Evolutionary conservation across 2,113 vertebrate species (phyloP), one percentile per base, ranked within the genome.

Genomic region (Blennius ocellaris): DNA sequence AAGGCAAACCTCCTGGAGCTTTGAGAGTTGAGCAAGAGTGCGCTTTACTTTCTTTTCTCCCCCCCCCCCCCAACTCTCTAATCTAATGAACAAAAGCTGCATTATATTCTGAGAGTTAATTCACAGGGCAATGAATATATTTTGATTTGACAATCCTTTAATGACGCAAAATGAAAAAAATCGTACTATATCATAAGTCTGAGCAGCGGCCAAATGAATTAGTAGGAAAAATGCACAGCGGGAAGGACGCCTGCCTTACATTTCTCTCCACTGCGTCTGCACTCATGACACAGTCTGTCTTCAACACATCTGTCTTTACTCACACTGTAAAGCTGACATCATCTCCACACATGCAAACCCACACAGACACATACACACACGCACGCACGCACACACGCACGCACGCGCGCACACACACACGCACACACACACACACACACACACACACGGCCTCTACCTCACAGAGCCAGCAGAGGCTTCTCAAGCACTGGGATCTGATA

Each of bases 271-370:
- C 56, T 67, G 50, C 67, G 55, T 84, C 77, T 40, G 8, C 38
- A 40, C 52, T 75, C 40, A 66, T 79, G 68, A 78, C 78, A 30
- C 21, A 66, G 41, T 66, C 72, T 67, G 75, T 79, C 73, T 66
- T 82, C 69, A 58, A 56, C 79, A 90, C 89, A 89, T 90, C 87
- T 92, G 87, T 85, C 76, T 91, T 85, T 69, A 84, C 82, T 91
- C 80, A 83, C 71, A 65, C 57, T 84, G 62, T 78, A 60, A 80
- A 76, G 69, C 66, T 89, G 83, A 92, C 87, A 83, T 88, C 86
- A 87, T 83, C 73, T 30, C 17, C 66, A 78, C 81, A 73, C 66
- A 73, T 57, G 54, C 54, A 77, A 61, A 78, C 53, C 36, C 58
- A 7, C 5, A 4, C 21, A 30, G 2, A 30, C 21, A 30, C 52